Percentiles rank a stretch among this genome's conserved stretches.
Evolutionary conservation across 2,888 invertebrate species (phyloP).

Genomic region (Hypselothyrea guttata): DNA sequence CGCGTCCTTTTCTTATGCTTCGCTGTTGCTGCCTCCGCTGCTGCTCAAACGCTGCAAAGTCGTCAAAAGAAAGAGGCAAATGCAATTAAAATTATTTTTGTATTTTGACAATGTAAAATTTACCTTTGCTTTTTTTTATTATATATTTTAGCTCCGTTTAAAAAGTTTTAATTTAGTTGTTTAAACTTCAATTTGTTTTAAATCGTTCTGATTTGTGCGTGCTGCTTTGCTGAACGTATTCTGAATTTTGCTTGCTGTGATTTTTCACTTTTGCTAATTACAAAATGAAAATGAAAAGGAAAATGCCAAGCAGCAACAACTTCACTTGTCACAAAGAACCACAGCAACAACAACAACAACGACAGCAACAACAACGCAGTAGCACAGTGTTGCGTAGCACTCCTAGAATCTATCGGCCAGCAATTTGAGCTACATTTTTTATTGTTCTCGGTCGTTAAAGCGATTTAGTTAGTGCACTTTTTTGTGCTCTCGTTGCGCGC

Average conservation of each 20-base stretch:
- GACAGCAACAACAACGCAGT: conserved; percentile 30
- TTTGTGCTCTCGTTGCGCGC: conserved; percentile 65
- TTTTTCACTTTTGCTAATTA: conserved; percentile 33
- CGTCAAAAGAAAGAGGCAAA: conserved; percentile 34
- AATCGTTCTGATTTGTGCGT: no score
- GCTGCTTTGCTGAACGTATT: no score
- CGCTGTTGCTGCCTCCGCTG: background rate
- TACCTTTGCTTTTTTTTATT: conserved; percentile 28
- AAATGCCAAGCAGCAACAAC: no score
- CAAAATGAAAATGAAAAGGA: conserved; percentile 16
- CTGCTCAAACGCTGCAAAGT: conserved; percentile 28
- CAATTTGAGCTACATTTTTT: conserved; percentile 53
- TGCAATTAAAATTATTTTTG: conserved; percentile 19
- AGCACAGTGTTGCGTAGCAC: conserved; percentile 65
- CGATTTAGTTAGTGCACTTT: conserved; percentile 42
- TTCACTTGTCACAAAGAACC: no score
- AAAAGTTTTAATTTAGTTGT: conserved; percentile 19
- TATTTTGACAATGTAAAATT: conserved; percentile 15
- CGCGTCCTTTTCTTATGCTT: conserved; percentile 29
- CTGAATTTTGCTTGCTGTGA: conserved; percentile 32
- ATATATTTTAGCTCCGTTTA: conserved; percentile 6
- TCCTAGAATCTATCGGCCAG: conserved; percentile 30
- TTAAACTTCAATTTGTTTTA: conserved; percentile 10
- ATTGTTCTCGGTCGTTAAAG: conserved; percentile 23
- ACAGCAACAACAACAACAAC: conserved; percentile 10